A percentile compares a stretch with the other conserved stretches of the same genome.
These are phyloP conservation scores for Sminthurides bifidus DNA, from an alignment of 1,140 invertebrate species.

Conservation along the genomic window DNA sequence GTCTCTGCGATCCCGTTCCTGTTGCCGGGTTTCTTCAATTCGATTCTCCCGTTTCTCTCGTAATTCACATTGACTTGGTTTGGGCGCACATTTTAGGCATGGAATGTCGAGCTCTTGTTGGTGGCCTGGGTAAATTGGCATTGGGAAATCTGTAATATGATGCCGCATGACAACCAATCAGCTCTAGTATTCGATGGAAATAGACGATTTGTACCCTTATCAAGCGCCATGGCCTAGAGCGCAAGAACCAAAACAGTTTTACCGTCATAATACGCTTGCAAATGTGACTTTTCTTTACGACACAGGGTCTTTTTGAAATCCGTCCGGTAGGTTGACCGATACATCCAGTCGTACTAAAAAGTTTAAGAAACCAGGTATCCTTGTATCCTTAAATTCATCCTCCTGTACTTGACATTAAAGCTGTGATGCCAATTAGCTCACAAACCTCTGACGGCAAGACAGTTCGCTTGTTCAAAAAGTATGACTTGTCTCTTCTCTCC, in stretches of 20 bases:
- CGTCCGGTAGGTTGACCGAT: constrained; percentile 8
- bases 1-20: neutral
- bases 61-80: neutral
- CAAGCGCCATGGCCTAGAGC: too few species aligned
- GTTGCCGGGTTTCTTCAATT: neutral
- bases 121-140: constrained; percentile 11
- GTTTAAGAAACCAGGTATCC: neutral
- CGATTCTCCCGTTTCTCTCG: neutral
- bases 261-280: too few species aligned
- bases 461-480: neutral
- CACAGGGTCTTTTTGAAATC: constrained; percentile 13
- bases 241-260: too few species aligned
- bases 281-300: constrained; percentile 5
- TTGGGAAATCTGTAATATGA: constrained; percentile 5
- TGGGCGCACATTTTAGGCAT: constrained; percentile 3
- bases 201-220: too few species aligned
- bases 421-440: neutral
- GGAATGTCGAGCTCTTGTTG: constrained; percentile 17
- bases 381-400: neutral
- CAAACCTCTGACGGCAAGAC: constrained; percentile 13
- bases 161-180: neutral
- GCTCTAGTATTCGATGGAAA: neutral
- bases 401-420: neutral
- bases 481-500: constrained; percentile 2
- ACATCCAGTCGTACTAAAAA: constrained; percentile 12